phyloP scores from a whole-genome alignment of 2,797 vertebrate species.

The Enoplosus armatus region DNA sequence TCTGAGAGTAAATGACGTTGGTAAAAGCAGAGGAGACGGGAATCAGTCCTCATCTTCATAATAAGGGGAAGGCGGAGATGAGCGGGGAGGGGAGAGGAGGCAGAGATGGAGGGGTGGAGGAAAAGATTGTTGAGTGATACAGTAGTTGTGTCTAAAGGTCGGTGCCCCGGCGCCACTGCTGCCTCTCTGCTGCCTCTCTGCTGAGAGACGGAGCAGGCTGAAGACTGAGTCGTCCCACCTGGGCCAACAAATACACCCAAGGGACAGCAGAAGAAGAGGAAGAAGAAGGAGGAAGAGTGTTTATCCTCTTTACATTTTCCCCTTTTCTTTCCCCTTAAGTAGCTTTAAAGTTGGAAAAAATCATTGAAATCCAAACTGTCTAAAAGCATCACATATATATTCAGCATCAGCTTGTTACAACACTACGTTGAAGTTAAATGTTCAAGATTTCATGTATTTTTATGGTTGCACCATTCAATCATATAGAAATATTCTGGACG shows the following conservation, averaged over 20 bases:
- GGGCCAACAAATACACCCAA: constrained; percentile 57
- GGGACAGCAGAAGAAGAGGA: constrained; percentile 22
- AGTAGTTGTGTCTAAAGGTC: constrained; percentile 87
- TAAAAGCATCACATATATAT: neutral
- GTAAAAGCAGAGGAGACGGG: constrained; percentile 30
- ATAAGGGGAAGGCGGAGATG: constrained; percentile 65
- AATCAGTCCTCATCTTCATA: constrained; percentile 50
- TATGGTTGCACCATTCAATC: neutral
- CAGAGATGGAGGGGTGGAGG: constrained; percentile 45
- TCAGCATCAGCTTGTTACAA: neutral
- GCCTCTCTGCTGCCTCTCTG: constrained; percentile 67
- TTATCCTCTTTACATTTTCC: neutral
- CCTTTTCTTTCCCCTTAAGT: neutral
- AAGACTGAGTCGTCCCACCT: constrained; percentile 80
- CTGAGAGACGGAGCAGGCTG: constrained; percentile 79
- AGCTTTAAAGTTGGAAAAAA: constrained; percentile 1
- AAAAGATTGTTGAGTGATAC: constrained; percentile 80
- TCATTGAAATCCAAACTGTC: neutral
- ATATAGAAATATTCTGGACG: neutral
- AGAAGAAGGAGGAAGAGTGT: constrained; percentile 16
- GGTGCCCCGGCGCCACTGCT: constrained; percentile 81
- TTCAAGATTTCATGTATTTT: neutral
- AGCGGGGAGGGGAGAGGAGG: constrained; percentile 22
- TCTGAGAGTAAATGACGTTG: constrained; percentile 49
- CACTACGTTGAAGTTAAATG: neutral